These are phyloP conservation scores for Corythornis vintsioides DNA, from an alignment of 2,113 vertebrate genomes.

Conservation along the genomic window DNA sequence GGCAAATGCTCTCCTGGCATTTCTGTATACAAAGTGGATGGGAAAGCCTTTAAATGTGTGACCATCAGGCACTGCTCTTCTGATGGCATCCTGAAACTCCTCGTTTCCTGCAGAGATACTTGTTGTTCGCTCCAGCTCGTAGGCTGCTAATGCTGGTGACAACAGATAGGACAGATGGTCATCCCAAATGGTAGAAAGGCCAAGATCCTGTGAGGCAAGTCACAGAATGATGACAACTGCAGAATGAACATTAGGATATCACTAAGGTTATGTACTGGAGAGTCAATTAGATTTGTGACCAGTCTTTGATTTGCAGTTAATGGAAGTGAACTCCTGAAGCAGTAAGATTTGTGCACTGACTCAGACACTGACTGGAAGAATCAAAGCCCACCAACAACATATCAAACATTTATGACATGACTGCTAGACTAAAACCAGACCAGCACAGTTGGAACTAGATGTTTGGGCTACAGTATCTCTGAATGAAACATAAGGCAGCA, in stretches of 20 bases:
- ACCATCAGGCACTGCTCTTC: conserved; percentile 91
- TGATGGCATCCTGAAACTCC: conserved; percentile 95
- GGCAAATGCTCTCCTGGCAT: conserved; percentile 90
- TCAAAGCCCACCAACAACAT: neutral
- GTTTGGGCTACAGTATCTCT: neutral
- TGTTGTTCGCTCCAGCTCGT: conserved; percentile 91
- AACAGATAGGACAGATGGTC: conserved; percentile 95
- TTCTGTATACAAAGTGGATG: conserved; percentile 92
- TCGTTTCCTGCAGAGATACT: conserved; percentile 92
- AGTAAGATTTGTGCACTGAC: neutral
- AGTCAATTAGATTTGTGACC: neutral
- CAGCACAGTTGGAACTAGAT: neutral
- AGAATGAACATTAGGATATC: neutral
- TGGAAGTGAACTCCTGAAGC: neutral
- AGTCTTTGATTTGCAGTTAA: neutral
- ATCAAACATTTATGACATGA: neutral
- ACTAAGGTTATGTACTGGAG: neutral
- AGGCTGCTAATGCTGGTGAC: conserved; percentile 91
- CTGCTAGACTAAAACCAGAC: neutral
- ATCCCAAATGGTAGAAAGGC: conserved; percentile 91
- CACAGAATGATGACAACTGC: neutral
- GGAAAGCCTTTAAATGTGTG: conserved; percentile 99
- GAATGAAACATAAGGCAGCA: neutral
- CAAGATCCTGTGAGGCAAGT: conserved; percentile 83
- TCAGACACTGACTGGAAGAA: neutral